Percentiles rank a stretch among this genome's conserved stretches.
Evolutionary conservation across 2,888 invertebrate species (phyloP).

Genomic region (Phrixothrix hirtus): DNA sequence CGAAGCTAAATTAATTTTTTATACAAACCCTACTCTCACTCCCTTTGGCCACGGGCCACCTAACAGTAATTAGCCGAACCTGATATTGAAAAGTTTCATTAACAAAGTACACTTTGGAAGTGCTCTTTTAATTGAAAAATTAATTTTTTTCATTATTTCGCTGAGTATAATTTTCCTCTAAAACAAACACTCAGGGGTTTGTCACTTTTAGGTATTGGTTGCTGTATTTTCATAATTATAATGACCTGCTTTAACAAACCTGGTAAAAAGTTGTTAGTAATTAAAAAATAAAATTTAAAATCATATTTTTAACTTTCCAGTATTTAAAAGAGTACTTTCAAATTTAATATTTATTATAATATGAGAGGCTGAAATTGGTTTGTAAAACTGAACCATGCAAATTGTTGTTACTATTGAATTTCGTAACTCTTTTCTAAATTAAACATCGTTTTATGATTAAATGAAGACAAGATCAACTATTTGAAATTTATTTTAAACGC

Average conservation of each 20-base stretch:
- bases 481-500: no score
- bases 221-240: background rate
- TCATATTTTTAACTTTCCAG: no score
- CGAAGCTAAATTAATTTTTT: slow-evolving; percentile 31
- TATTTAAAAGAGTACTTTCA: no score
- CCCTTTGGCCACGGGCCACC: slow-evolving; percentile 38
- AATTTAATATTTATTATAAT: no score
- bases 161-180: slow-evolving; percentile 25
- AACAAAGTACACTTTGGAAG: slow-evolving; percentile 47
- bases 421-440: no score
- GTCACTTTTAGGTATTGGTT: slow-evolving; percentile 19
- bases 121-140: slow-evolving; percentile 48
- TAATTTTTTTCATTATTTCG: slow-evolving; percentile 49
- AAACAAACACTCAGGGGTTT: slow-evolving; percentile 24
- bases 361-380: no score
- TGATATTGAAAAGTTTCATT: slow-evolving; percentile 47
- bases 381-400: no score
- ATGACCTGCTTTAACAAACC: slow-evolving; percentile 6
- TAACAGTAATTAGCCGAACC: slow-evolving; percentile 46
- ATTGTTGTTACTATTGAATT: no score
- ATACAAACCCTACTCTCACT: slow-evolving; percentile 19
- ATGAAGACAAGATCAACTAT: no score
- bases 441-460: no score
- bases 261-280: slow-evolving; percentile 2
- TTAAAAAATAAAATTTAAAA: no score